Evolutionary conservation across 2,888 invertebrate genomes (phyloP), one percentile per base, ranked within the genome.

Genomic region (Arenicola marina): DNA sequence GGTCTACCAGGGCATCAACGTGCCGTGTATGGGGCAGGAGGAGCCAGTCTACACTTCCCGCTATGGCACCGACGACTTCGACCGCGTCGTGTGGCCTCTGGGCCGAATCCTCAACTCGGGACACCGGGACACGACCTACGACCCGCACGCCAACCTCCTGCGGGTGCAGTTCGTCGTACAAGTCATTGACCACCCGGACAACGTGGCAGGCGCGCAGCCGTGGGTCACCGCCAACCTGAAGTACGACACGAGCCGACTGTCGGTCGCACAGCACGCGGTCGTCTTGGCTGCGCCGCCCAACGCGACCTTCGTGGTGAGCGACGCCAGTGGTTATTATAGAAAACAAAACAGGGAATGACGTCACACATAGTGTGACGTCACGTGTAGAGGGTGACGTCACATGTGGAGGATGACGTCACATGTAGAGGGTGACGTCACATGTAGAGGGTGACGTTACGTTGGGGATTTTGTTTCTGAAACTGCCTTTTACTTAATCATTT

Each of bases 61-160:
- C 11, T 38, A 15, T 38, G 29, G 32, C 4, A 24, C 15, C 18
- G 3, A 45, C 43, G 43, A 51, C 18, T 21, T 2, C 7, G n/a
- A 57, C 4, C 38, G 46, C 45, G 48, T 26, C 24, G 34, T 32
- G 3, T 24, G 28, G 53, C 4, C 28, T 28, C 55, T 70, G 11
- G 71, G 68, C 21, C 48, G 34, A 21, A 48, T 71, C 45, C 44
- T 26, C 26, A 67, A 68, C 57, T 57, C 51, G 4, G 65, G 62
- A 4, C 43, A 45, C 11, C 18, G 46, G 24, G n/a, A 48, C n/a
- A 4, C 24, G 2, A 31, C 56, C 34, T 24, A 24, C 1, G 63
- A 68, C 44, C 55, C 61, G 4, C 29, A 56, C 21, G 65, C 65
- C 46, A 60, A 65, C 46, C 45, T 43, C 15, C 28, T 66, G 26